Evolutionary conservation across 2,888 invertebrate genomes (phyloP), one percentile per base, ranked within the genome.

Genomic region (Morpho deidamia): DNA sequence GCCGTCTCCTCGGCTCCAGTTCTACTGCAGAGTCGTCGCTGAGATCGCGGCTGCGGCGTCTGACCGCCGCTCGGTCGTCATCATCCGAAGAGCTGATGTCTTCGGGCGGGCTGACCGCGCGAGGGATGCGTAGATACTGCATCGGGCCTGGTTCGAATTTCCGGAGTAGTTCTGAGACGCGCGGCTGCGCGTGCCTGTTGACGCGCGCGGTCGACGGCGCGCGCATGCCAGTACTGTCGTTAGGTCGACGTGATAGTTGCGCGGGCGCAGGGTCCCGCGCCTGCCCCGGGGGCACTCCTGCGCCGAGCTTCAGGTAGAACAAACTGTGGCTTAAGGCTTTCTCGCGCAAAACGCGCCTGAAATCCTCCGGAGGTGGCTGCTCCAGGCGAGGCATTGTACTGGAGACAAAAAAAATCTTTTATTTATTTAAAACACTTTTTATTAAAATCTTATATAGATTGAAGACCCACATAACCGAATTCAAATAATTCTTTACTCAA

Each of bases 1-100:
- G 87, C 50, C 88, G 69, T 35, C 88, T 64, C 34, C 85, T 78
- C 33, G 92, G 91, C 63, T 91, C 91, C 64, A 91, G 78, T 55
- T 90, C 90, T 8, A 91, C 88, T 0, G 91, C 89, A 5, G 92
- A 92, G 65, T 92, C 92, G 66, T 90, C 86, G 67, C 87, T 87
- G 41, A 88, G 67, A 63, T 89, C 89, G 53, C 89, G 81, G 64
- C 85, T 85, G 58, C 90, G 81, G 37, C 88, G 79, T 40, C 89
- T 69, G 50, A 87, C 84, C 7, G 88, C 88, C 7, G 81, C 88
- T 53, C 88, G 72, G 68, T 88, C 88, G 67, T 89, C 90, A 65
- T 90, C 90, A 62, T 89, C 89, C 1, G 89, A 89, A 8, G 87
- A 86, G 34, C 83, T 80, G 66, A 86, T 84, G 68, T 89, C 86